Conservation (phyloP, 2,113 vertebrate species). For the Psittacula cyanocephala region DNA sequence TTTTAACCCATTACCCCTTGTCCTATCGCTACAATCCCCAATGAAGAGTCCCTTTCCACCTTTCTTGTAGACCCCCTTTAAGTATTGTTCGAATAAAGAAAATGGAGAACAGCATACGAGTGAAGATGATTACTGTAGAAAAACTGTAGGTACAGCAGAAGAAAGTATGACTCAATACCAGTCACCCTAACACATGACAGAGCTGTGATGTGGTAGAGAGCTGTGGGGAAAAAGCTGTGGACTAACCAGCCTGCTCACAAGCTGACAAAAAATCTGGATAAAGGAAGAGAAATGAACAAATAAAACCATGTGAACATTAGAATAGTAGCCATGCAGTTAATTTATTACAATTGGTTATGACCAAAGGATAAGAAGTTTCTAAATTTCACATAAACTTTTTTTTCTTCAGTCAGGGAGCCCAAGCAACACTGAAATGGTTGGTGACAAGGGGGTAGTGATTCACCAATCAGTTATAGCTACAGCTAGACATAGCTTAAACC, state of each 20-base stretch:
- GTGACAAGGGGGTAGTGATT: background rate
- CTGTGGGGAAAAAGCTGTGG: background rate
- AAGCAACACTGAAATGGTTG: background rate
- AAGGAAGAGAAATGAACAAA: background rate
- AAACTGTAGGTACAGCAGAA: background rate
- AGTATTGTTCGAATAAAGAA: background rate
- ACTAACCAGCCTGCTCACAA: background rate
- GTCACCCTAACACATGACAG: background rate
- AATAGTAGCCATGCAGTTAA: background rate
- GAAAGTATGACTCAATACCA: background rate
- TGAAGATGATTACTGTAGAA: background rate
- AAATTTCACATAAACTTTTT: background rate
- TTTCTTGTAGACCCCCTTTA: background rate
- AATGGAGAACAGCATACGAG: background rate
- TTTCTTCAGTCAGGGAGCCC: background rate
- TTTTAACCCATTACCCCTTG: background rate
- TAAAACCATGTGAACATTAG: background rate
- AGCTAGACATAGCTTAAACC: background rate
- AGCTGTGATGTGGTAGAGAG: background rate
- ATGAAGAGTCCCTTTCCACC: background rate
- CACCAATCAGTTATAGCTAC: rapidly evolving
- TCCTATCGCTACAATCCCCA: background rate
- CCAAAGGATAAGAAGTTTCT: background rate
- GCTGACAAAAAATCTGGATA: background rate
- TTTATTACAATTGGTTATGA: background rate